Percentiles rank a stretch among this genome's conserved stretches.
Evolutionary conservation across 2,113 vertebrate genomes (phyloP).

Genomic region (Myrmecophaga tridactyla): DNA sequence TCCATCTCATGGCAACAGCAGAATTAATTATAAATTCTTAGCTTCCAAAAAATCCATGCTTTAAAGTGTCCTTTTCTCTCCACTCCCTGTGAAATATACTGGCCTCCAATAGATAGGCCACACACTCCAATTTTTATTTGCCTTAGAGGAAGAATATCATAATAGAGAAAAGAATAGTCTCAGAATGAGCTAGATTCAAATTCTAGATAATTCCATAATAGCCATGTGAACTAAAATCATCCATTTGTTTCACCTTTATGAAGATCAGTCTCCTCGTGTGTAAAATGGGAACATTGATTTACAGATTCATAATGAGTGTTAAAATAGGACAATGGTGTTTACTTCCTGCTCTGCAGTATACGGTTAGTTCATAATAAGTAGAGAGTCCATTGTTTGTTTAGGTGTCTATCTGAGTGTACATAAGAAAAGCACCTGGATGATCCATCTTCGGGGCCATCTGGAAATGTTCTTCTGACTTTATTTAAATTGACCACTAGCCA

Average conservation of each 20-base stretch:
- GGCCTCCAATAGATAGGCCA: background rate
- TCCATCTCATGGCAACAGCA: background rate
- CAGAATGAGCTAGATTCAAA: background rate
- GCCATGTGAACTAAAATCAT: background rate
- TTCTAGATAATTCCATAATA: background rate
- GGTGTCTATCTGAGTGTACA: background rate
- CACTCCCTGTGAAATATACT: background rate
- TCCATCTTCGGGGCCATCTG: background rate
- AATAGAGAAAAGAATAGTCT: background rate
- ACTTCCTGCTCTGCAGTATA: background rate
- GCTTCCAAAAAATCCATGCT: background rate
- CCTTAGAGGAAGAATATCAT: background rate
- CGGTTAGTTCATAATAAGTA: fast-evolving
- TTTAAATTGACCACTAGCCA: background rate
- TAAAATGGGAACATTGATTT: background rate
- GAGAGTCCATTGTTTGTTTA: background rate
- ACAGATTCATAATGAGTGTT: background rate
- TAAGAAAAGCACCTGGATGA: background rate
- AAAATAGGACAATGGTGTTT: too few relatives aligned
- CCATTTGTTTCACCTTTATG: background rate
- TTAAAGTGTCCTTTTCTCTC: background rate
- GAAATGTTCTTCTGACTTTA: background rate
- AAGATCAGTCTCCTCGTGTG: background rate
- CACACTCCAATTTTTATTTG: background rate
- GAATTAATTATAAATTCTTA: background rate